phyloP scores from a whole-genome alignment of 2,797 vertebrate species.

The Hippopotamyrus pictus region DNA sequence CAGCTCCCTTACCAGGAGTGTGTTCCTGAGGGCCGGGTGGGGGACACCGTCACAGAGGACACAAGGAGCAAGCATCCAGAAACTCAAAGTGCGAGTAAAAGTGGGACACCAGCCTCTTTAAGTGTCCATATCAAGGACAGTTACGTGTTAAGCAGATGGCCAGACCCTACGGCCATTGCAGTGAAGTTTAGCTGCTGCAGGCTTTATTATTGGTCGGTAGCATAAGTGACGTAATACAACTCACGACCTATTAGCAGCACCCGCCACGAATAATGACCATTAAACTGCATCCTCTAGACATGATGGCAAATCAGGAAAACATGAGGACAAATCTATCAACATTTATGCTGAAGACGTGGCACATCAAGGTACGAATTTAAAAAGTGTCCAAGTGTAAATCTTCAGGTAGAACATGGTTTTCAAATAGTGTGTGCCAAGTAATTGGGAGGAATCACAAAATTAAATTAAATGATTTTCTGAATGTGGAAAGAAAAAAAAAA shows the following conservation, averaged over 20 bases:
- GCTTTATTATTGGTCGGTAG: not conserved
- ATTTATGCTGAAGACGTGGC: not conserved
- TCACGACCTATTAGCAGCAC: not conserved
- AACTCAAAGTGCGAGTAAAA: not conserved
- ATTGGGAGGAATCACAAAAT: not conserved
- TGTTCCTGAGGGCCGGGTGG: not conserved
- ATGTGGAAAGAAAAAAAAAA: not conserved
- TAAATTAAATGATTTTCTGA: not conserved
- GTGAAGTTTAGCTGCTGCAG: not conserved
- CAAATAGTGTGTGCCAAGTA: not conserved
- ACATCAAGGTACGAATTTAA: too few relatives aligned
- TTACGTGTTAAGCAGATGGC: not conserved
- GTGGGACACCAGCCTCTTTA: not conserved
- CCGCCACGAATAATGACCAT: not conserved
- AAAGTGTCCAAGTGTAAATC: not conserved
- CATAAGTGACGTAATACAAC: not conserved
- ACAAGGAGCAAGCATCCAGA: not conserved
- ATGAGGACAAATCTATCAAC: not conserved
- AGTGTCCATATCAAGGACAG: not conserved
- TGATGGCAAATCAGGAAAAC: not conserved
- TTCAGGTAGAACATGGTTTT: not conserved
- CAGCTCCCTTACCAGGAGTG: not conserved
- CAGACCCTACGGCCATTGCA: not conserved
- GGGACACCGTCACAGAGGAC: not conserved
- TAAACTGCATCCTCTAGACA: not conserved